Evolutionary conservation across 2,113 vertebrate genomes (phyloP), one percentile per base, ranked within the genome.

Genomic region (Megaceryle torquata): DNA sequence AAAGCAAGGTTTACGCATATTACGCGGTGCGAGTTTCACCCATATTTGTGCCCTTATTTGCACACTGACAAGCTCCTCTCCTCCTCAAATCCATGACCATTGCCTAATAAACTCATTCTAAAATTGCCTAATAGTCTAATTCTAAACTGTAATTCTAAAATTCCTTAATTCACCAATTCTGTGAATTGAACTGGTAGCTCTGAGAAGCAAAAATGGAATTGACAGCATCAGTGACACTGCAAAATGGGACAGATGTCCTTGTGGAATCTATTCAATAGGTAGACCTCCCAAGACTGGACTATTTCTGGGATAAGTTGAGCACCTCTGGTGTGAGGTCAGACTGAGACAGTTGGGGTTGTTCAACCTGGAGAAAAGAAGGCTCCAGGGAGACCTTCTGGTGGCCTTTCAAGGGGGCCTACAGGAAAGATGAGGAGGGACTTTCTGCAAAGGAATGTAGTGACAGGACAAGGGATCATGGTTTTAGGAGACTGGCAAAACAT

Each of bases 1-100:
- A 22, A n/a, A 20, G 19, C 22, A 69, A 48, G 26, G 10, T 51
- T 50, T n/a, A 31, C 0, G 0, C 15, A 13, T 13, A n/a, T 9
- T 15, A 28, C 10, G 31, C 19, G 5, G 8, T 24, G 1, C 9
- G 59, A 53, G 8, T 31, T 84, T 69, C 60, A 10, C 28, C 48
- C 21, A 10, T 20, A 12, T 41, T 85, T 67, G 9, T 44, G 57
- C 46, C 19, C 51, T 15, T 41, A 41, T 41, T 41, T 41, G 39
- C 39, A 15, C 31, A 74, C 13, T 83, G 11, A 56, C 31, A 65
- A 61, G 6, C 35, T 74, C 22, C 29, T 78, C 15, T 78, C 28
- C 13, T 46, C 26, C 28, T 72, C n/a, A 43, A 18, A 59, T 64
- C 17, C 5, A 37, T 0, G 0, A 37, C 16, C 67, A 8, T 10